These are phyloP conservation scores for Temnothorax unifasciatus DNA, from an alignment of 2,888 invertebrate genomes.

Conservation along the genomic window DNA sequence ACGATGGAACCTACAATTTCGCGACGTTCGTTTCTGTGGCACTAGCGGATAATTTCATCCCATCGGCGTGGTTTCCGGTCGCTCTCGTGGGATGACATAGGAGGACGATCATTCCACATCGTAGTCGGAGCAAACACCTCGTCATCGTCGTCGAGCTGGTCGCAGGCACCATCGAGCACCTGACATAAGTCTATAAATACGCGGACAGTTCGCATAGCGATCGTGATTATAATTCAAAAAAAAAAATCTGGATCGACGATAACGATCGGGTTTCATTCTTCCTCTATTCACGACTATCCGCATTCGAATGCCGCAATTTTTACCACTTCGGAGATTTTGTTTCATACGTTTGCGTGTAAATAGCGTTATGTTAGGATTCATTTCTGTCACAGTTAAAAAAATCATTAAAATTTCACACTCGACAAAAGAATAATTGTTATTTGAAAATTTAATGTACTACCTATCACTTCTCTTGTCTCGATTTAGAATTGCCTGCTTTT, in stretches of 20 bases:
- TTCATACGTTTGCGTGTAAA: not conserved
- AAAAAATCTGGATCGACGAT: conserved; percentile 46
- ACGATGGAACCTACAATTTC: conserved; percentile 29
- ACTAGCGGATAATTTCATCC: conserved; percentile 34
- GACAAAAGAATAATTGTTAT: not conserved
- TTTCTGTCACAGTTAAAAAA: not conserved
- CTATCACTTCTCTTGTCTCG: not conserved
- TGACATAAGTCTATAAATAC: conserved; percentile 73
- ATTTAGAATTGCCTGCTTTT: not conserved
- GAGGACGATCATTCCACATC: conserved; percentile 73
- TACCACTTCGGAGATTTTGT: not conserved
- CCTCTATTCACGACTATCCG: conserved; percentile 43
- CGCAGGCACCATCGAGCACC: conserved; percentile 52
- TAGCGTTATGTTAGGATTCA: not conserved
- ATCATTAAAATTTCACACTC: not conserved
- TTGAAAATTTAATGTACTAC: not conserved
- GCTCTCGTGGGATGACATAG: conserved; percentile 65
- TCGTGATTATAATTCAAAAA: conserved; percentile 66
- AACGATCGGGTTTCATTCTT: conserved; percentile 21
- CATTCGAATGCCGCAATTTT: conserved; percentile 36
- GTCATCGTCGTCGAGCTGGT: conserved; percentile 28
- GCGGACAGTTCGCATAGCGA: conserved; percentile 63
- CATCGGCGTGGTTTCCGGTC: conserved; percentile 10
- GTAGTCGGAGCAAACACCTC: conserved; percentile 21
- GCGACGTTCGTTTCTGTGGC: conserved; percentile 17